These are phyloP conservation scores for Galeopterus variegatus DNA, from an alignment of 2,113 vertebrate genomes.

Conservation along the genomic window DNA sequence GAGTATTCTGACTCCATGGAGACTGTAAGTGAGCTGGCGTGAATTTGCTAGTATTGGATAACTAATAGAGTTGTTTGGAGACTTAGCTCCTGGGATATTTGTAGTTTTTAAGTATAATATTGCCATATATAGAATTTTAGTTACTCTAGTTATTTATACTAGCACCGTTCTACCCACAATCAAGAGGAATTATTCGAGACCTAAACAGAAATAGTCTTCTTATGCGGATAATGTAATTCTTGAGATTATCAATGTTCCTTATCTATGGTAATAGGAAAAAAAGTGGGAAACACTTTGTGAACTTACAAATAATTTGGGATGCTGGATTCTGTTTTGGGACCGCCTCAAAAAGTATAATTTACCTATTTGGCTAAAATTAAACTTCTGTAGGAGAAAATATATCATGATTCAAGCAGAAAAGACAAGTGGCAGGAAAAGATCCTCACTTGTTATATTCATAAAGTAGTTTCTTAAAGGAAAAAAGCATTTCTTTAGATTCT, in stretches of 20 bases:
- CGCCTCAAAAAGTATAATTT: not conserved
- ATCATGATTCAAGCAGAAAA: not conserved
- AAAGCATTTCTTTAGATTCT: not conserved
- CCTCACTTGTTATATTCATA: constrained; percentile 30
- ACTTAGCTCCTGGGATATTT: not conserved
- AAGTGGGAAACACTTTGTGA: not conserved
- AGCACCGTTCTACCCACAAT: not conserved
- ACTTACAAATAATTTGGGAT: not conserved
- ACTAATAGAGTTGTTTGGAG: not conserved
- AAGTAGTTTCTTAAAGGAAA: constrained; percentile 1
- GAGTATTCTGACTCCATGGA: not conserved
- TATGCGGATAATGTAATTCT: not conserved
- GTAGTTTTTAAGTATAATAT: not conserved
- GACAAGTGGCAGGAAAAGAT: not conserved
- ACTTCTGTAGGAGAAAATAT: not conserved
- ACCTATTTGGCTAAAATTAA: constrained; percentile 25
- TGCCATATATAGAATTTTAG: not conserved
- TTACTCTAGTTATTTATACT: not conserved
- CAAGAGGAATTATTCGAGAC: not conserved
- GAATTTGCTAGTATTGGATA: not conserved
- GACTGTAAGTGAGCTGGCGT: not conserved
- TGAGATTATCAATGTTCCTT: not conserved
- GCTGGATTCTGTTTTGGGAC: not conserved
- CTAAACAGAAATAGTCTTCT: not conserved
- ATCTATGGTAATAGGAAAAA: not conserved